Evolutionary conservation across 1,140 invertebrate genomes (phyloP).

Genomic region (Sitobion miscanthi): DNA sequence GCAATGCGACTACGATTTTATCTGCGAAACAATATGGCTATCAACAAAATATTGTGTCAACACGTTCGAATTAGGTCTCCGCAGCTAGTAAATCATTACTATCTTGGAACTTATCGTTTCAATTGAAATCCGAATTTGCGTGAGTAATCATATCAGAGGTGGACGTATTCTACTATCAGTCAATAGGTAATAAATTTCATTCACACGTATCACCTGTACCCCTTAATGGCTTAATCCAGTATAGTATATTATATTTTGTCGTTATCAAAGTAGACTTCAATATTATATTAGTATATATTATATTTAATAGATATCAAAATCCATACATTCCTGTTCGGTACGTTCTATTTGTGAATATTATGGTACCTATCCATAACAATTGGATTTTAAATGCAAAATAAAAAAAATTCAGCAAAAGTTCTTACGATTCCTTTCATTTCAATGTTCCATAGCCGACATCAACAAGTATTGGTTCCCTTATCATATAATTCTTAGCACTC

Average conservation of each 20-base stretch:
- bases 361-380: not conserved
- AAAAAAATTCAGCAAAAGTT: not conserved
- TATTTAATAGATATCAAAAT: not conserved
- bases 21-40: too few relatives aligned
- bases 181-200: constrained; percentile 11
- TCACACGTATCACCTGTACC: not conserved
- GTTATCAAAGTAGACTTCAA: not conserved
- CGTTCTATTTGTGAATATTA: not conserved
- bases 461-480: too few relatives aligned
- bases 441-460: too few relatives aligned
- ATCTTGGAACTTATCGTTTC: not conserved
- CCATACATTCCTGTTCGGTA: not conserved
- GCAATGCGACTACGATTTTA: too few relatives aligned
- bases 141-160: not conserved
- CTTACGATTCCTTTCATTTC: too few relatives aligned
- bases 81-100: not conserved
- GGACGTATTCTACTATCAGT: not conserved
- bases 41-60: too few relatives aligned
- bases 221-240: not conserved
- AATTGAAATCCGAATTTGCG: not conserved
- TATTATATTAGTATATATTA: too few relatives aligned
- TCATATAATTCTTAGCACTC: too few relatives aligned
- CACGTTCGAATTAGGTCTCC: not conserved
- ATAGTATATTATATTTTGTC: not conserved
- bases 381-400: not conserved